Conservation (phyloP, 2,113 vertebrate species). For the Hyperopisus bebe region DNA sequence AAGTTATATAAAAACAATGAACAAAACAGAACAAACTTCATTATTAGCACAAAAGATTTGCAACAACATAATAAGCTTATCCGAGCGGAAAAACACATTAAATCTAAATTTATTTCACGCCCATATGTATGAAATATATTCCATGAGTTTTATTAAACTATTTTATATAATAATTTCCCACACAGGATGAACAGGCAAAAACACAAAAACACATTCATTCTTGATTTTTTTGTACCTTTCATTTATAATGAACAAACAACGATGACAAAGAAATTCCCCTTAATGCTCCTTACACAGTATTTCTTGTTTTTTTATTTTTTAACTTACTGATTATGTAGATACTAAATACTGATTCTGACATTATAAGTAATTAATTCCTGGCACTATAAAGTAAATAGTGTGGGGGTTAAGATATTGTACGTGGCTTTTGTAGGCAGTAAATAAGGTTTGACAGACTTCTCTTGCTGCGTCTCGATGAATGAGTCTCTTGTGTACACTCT, state of each 20-base stretch:
- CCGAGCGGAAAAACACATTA: background rate
- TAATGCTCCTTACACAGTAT: background rate
- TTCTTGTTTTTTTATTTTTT: background rate
- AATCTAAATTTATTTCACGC: background rate
- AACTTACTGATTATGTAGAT: background rate
- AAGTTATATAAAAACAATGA: conserved; percentile 1
- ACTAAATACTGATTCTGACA: conserved; percentile 1
- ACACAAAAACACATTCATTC: background rate
- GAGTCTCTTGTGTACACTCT: conserved; percentile 42
- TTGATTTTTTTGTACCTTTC: background rate
- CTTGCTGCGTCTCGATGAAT: conserved; percentile 36
- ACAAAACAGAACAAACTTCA: background rate
- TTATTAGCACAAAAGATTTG: background rate
- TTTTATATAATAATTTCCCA: background rate
- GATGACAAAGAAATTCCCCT: background rate
- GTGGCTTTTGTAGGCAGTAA: conserved; percentile 43
- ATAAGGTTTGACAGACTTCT: conserved; percentile 41
- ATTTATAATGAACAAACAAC: background rate
- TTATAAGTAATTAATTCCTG: background rate
- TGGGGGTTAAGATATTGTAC: background rate
- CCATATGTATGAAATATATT: background rate
- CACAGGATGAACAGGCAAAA: background rate
- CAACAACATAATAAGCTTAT: background rate
- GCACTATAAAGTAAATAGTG: background rate
- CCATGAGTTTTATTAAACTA: background rate